phyloP scores from a whole-genome alignment of 2,113 vertebrate genomes.

The Zapornia atra region DNA sequence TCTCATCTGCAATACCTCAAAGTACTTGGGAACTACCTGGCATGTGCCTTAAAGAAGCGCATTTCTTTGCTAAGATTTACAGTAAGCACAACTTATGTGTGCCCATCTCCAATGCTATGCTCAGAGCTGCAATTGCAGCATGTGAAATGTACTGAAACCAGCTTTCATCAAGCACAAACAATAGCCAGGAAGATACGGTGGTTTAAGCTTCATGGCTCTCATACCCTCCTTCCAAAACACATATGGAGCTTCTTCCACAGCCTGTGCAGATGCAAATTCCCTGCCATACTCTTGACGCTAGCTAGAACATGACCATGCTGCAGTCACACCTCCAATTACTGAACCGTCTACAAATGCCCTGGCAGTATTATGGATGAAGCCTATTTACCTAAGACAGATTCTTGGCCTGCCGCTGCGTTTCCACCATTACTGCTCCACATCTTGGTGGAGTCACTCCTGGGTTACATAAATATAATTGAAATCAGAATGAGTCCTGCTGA shows the following conservation, averaged over 20 bases:
- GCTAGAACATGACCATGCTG: not conserved
- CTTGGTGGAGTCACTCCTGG: constrained; percentile 44
- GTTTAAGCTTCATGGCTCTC: not conserved
- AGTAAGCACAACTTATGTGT: not conserved
- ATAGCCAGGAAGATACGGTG: not conserved
- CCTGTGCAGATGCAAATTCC: not conserved
- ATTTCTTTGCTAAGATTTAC: constrained; percentile 20
- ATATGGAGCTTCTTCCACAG: not conserved
- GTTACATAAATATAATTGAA: constrained; percentile 58
- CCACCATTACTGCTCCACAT: constrained; percentile 19
- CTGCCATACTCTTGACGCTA: not conserved
- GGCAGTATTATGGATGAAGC: not conserved
- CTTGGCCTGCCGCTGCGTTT: constrained; percentile 7
- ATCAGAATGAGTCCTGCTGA: constrained; percentile 56
- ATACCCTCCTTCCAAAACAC: not conserved
- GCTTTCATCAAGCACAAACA: not conserved
- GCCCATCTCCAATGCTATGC: not conserved
- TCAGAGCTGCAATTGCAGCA: not conserved
- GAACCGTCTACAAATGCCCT: not conserved
- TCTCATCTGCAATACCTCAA: constrained; percentile 20
- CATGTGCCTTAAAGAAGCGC: not conserved
- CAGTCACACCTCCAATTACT: not conserved
- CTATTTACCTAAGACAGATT: constrained; percentile 46
- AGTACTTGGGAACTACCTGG: not conserved
- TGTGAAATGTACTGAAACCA: not conserved